Base-by-base conservation (phyloP, 2,113 vertebrate genomes). In the Xenopus borealis region DNA sequence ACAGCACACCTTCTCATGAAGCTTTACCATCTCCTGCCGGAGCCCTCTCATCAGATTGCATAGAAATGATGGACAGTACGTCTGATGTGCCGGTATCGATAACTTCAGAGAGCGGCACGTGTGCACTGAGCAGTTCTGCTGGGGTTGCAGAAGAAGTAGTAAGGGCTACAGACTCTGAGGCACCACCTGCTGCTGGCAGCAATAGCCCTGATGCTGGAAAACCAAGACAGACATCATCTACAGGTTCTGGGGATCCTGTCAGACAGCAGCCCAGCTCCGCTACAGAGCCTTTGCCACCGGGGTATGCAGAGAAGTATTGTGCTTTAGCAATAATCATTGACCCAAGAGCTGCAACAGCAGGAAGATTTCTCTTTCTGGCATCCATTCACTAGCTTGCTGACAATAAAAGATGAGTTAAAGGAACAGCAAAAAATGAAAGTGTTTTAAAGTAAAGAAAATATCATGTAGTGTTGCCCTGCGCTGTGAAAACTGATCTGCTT, bases 201-300 rank as follows among this genome's bases (percentile, higher is more conserved):
- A 17, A 72, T 69, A 69, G 83, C 62, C 78, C 88, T 30, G 96
- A 98, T 17, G 92, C 90, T 71, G 85, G 88, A 75, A 99, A 99
- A 87, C 91, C 94, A 82, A 90, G 92, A 81, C 90, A 92, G 10
- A 82, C 85, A 10, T 83, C 87, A 46, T 84, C 84, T 63, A 83
- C 80, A 68, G 78, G 81, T 11, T 79, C 84, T 79, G 71, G 62
- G 71, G 92, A 92, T 27, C 73, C 91, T 66, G 79, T 85, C 2
- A 82, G 83, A 27, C 95, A 95, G 75, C 95, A 94, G 81, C 85
- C 79, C 67, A 86, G 86, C 78, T 47, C 84, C 70, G 87, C 84
- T 71, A 82, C 92, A 66, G 96, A 98, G 59, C 92, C 95, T 83
- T 87, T 98, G 80, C 97, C 97, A 62, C 89, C 94, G 6, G 96